A percentile compares a stretch with the other conserved stretches of the same genome.
Evolutionary conservation across 2,113 vertebrate species (phyloP).

Genomic region (Colaptes auratus): DNA sequence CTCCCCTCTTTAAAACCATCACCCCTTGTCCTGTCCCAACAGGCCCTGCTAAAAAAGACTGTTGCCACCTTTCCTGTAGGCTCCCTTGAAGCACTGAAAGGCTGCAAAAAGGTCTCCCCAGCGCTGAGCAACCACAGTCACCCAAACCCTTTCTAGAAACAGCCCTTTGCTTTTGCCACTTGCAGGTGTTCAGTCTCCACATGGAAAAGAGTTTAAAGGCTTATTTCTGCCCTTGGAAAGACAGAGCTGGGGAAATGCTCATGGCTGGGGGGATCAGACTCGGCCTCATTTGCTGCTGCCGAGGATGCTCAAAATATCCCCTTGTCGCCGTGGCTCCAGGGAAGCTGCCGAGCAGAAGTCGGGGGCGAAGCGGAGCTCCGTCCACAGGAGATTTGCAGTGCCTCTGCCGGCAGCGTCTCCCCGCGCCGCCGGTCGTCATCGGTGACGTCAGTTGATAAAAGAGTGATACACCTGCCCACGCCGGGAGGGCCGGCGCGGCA

Average conservation of each 20-base stretch:
- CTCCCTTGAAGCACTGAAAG: too few relatives aligned
- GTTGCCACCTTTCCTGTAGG: too few relatives aligned
- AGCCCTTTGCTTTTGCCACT: neutral
- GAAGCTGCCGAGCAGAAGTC: neutral
- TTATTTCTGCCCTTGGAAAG: neutral
- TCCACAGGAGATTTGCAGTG: neutral
- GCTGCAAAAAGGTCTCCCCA: too few relatives aligned
- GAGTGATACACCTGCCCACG: neutral
- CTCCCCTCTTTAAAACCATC: too few relatives aligned
- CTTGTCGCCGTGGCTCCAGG: neutral
- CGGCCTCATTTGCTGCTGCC: neutral
- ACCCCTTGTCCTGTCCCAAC: too few relatives aligned
- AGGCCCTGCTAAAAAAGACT: too few relatives aligned
- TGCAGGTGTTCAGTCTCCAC: neutral
- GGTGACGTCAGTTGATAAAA: neutral
- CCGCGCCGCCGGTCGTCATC: neutral
- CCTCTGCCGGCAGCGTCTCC: neutral
- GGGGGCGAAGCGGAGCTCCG: neutral
- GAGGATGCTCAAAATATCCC: neutral
- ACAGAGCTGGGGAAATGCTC: neutral
- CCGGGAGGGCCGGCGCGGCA: neutral
- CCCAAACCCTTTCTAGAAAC: neutral
- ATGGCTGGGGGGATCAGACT: neutral
- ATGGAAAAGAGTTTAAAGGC: neutral
- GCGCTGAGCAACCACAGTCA: too few relatives aligned